Evolutionary conservation across 2,797 vertebrate species (phyloP), one percentile per base, ranked within the genome.

Genomic region (Pseudomugil tenellus): DNA sequence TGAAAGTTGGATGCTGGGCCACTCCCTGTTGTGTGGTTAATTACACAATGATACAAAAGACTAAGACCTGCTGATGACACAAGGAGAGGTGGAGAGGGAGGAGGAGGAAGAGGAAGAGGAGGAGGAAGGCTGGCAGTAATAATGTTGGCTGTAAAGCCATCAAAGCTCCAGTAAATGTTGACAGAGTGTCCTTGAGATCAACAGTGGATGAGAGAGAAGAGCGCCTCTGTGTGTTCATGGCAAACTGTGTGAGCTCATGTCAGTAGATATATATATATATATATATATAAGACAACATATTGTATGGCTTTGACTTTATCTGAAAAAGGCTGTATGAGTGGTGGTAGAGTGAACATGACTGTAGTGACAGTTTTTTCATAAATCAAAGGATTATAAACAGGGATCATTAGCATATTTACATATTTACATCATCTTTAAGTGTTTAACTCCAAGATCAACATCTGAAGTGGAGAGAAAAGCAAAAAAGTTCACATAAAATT

Each of bases 161-260:
- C 87, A 92, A 79, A 82, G 80, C 81, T 68, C 87, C 79, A 84
- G 91, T 91, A 90, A 93, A 92, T 80, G 87, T 87, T 91, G 91
- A 91, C 90, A 84, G 81, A 80, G 74, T 91, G 91, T 92, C 92
- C 92, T 94, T 94, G 92, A 90, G 81, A 87, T 83, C 71, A 77
- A 46, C 11, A 32, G 63, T 25, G 67, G 70, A 77, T 66, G 79
- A 58, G 34, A 54, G 65, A 31, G 28, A 21, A 63, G 83, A 48
- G 64, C 0, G 57, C 31, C 28, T 69, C 51, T 65, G 52, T 64
- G 72, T 60, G 68, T 63, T 67, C 55, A 37, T 10, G 43, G 46
- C 49, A 58, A 74, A 70, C 74, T 53, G n/a, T 26, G 61, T 56
- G 68, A 54, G 61, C 49, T 61, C 63, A 31, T 51, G 65, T 72